phyloP scores from a whole-genome alignment of 2,113 vertebrate species.

The Neodon shergylaensis region DNA sequence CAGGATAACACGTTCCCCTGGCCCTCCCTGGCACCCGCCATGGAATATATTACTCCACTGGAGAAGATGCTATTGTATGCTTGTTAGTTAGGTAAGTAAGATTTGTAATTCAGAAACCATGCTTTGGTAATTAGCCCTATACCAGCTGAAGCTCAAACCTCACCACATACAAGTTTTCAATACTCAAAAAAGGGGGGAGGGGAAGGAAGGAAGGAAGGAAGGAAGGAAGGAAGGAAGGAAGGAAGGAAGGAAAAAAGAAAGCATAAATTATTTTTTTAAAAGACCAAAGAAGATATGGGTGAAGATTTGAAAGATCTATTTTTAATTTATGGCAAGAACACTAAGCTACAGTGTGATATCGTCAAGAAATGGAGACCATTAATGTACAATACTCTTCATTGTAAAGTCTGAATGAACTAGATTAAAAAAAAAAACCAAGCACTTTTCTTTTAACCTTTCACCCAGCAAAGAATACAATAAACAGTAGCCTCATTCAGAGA shows the following conservation, averaged over 20 bases:
- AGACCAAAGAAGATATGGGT: neutral
- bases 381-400: constrained; percentile 66
- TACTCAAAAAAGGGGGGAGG: neutral
- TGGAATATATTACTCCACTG: constrained; percentile 74
- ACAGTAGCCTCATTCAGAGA: constrained; percentile 77
- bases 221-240: neutral
- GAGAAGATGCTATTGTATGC: constrained; percentile 68
- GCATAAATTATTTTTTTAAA: neutral
- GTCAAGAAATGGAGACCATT: constrained; percentile 21
- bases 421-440: neutral
- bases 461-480: constrained; percentile 75
- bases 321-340: constrained; percentile 40
- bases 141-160: constrained; percentile 29
- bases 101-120: constrained; percentile 64
- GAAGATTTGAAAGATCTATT: constrained; percentile 9
- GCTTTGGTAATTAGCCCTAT: constrained; percentile 62
- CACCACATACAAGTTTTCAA: constrained; percentile 13
- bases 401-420: constrained; percentile 73
- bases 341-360: neutral
- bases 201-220: neutral
- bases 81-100: constrained; percentile 72
- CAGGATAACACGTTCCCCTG: constrained; percentile 72
- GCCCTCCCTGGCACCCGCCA: constrained; percentile 67
- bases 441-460: constrained; percentile 71
- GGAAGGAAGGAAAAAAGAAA: neutral